phyloP scores from a whole-genome alignment of 2,888 invertebrate genomes.

The Lasioglossum morio region DNA sequence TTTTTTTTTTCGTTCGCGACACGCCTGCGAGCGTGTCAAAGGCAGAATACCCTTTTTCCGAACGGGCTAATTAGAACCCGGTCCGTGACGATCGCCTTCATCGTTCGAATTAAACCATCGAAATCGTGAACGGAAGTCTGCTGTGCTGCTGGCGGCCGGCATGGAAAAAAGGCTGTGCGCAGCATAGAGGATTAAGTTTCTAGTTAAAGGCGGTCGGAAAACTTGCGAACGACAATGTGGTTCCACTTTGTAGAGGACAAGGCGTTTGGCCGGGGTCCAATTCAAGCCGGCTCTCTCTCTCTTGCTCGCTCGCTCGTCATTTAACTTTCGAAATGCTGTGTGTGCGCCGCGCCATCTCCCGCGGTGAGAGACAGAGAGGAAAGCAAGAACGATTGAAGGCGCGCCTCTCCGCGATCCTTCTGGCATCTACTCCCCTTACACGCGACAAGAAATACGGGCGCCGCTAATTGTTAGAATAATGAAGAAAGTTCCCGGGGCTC shows the following conservation, averaged over 20 bases:
- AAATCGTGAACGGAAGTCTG: neutral
- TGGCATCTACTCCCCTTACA: neutral
- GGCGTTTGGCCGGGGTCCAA: constrained; percentile 4
- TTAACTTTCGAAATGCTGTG: constrained; percentile 11
- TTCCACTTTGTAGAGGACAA: constrained; percentile 6
- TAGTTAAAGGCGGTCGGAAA: neutral
- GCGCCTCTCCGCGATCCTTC: constrained; percentile 15
- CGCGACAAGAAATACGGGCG: constrained; percentile 70
- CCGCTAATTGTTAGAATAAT: constrained; percentile 76
- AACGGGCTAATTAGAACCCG: constrained; percentile 1
- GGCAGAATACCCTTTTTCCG: neutral
- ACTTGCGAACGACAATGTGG: constrained; percentile 1
- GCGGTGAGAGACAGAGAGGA: neutral
- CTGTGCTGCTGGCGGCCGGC: neutral
- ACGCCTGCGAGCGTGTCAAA: neutral
- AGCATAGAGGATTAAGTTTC: neutral
- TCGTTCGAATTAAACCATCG: neutral
- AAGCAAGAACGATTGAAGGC: constrained; percentile 21
- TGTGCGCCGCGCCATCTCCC: neutral
- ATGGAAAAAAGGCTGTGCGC: neutral
- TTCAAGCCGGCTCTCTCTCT: neutral
- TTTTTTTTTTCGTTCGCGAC: neutral
- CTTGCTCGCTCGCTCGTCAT: neutral
- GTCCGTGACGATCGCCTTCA: neutral
- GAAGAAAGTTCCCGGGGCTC: constrained; percentile 69